These are phyloP conservation scores for Paguma larvata DNA, from an alignment of 2,797 vertebrate genomes.

Conservation along the genomic window DNA sequence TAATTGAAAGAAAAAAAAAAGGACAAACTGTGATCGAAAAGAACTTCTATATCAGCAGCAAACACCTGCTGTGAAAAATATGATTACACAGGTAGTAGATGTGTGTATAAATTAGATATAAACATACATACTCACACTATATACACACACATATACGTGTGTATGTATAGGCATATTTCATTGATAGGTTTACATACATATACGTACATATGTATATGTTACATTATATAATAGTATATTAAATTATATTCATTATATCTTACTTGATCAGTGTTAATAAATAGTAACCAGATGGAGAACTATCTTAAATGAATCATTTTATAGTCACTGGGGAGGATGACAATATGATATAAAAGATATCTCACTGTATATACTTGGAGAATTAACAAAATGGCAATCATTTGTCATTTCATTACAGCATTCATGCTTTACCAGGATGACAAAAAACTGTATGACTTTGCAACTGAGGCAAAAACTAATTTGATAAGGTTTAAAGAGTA, in stretches of 20 bases:
- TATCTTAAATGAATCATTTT: slow-evolving; percentile 64
- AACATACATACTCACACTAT: neutral
- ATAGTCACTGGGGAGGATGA: slow-evolving; percentile 29
- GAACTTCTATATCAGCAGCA: neutral
- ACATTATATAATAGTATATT: neutral
- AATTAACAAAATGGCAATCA: slow-evolving; percentile 69
- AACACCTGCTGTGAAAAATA: slow-evolving; percentile 42
- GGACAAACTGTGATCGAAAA: neutral
- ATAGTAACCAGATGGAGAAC: slow-evolving; percentile 44
- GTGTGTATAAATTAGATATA: neutral
- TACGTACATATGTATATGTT: neutral
- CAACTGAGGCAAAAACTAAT: neutral
- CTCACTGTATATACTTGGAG: slow-evolving; percentile 23
- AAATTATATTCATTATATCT: neutral
- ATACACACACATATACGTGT: neutral
- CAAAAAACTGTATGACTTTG: neutral
- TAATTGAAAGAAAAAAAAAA: slow-evolving; percentile 45
- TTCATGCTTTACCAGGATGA: slow-evolving; percentile 52
- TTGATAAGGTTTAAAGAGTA: neutral
- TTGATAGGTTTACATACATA: neutral
- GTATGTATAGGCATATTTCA: neutral
- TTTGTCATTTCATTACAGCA: slow-evolving; percentile 65
- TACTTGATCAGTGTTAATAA: slow-evolving; percentile 8
- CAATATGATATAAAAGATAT: slow-evolving; percentile 66
- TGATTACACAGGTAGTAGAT: neutral